These are phyloP conservation scores for Pipra filicauda DNA, from an alignment of 2,113 vertebrate genomes.

Conservation along the genomic window DNA sequence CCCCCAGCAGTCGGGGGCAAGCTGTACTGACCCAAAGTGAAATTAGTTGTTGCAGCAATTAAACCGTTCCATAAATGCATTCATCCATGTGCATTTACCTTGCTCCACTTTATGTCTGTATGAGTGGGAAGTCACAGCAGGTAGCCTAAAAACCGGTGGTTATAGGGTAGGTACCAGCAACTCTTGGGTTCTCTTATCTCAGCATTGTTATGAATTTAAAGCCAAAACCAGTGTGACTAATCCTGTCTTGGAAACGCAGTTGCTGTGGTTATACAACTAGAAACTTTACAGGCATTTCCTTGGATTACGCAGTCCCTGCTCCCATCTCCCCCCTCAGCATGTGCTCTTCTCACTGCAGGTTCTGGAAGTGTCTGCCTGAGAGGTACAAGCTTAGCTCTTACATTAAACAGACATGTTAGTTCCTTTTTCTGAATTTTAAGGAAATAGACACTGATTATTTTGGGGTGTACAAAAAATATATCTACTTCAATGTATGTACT, in stretches of 20 bases:
- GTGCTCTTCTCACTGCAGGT: neutral
- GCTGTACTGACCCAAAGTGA: neutral
- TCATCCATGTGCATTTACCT: neutral
- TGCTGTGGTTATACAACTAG: neutral
- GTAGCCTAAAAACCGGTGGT: fast-evolving
- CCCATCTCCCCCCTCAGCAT: neutral
- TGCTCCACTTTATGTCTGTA: fast-evolving
- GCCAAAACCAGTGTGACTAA: slow-evolving; percentile 6
- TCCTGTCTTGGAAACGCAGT: slow-evolving; percentile 17
- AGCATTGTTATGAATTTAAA: neutral
- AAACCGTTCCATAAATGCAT: neutral
- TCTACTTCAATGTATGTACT: slow-evolving; percentile 80
- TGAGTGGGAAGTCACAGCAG: neutral
- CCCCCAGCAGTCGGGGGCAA: fast-evolving
- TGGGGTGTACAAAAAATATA: slow-evolving; percentile 72
- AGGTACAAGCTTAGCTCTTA: slow-evolving; percentile 61
- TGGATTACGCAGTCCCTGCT: neutral
- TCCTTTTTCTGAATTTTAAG: slow-evolving; percentile 39
- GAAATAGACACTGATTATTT: slow-evolving; percentile 67
- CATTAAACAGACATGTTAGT: neutral
- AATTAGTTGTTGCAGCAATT: neutral
- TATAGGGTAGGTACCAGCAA: neutral
- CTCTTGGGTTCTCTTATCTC: neutral
- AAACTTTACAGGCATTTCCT: neutral
- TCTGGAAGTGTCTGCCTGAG: neutral